Evolutionary conservation across 2,113 vertebrate genomes (phyloP).

Genomic region (Thalassarche chlororhynchos): DNA sequence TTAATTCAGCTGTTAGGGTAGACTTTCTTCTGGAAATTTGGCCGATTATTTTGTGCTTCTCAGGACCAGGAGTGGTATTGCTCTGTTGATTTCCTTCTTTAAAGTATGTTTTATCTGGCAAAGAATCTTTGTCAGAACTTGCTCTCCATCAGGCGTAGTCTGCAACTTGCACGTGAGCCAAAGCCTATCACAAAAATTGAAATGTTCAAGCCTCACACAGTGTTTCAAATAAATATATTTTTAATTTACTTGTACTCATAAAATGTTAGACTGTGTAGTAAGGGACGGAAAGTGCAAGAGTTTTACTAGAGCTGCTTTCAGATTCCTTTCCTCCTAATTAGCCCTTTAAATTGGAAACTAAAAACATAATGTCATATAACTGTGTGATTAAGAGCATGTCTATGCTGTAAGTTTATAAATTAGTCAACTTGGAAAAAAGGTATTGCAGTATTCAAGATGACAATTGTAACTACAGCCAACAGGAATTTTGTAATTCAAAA

Average conservation of each 20-base stretch:
- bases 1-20: not conserved
- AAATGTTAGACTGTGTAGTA: not conserved
- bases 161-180: not conserved
- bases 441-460: not conserved
- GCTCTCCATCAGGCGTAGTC: not conserved
- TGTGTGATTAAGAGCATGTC: not conserved
- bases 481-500: not conserved
- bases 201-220: not conserved
- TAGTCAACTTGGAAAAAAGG: not conserved
- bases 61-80: not conserved
- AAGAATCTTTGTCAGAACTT: not conserved
- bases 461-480: not conserved
- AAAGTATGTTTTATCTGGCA: constrained; percentile 37
- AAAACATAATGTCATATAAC: not conserved
- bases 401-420: not conserved
- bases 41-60: not conserved
- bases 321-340: not conserved
- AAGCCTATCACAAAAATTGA: not conserved
- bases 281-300: not conserved
- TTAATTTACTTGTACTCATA: not conserved
- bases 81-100: constrained; percentile 1
- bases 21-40: not conserved
- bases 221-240: not conserved
- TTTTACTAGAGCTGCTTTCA: not conserved
- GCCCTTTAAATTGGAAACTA: not conserved